Conservation (phyloP, 2,888 invertebrate genomes). For the Diaprepes abbreviatus region DNA sequence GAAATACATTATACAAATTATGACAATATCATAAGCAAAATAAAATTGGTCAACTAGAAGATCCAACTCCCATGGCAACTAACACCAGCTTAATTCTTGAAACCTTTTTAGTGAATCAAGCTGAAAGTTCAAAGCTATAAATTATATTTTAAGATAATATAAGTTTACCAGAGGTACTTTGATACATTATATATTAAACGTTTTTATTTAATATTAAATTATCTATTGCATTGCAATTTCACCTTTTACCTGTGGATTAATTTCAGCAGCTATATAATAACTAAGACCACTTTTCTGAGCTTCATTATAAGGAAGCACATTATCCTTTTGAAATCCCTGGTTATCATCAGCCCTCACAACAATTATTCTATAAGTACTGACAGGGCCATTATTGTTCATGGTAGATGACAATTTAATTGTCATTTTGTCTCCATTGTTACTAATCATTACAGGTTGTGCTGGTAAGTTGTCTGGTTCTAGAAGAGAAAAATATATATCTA, state of each 20-base stretch:
- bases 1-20: too few relatives aligned
- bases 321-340: constrained; percentile 75
- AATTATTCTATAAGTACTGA: constrained; percentile 81
- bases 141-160: too few relatives aligned
- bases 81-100: too few relatives aligned
- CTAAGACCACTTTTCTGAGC: constrained; percentile 78
- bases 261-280: constrained; percentile 88
- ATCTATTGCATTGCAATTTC: too few relatives aligned
- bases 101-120: too few relatives aligned
- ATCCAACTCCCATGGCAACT: too few relatives aligned
- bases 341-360: constrained; percentile 77
- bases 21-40: too few relatives aligned
- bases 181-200: too few relatives aligned
- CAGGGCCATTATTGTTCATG: constrained; percentile 83
- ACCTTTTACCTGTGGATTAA: constrained; percentile 73
- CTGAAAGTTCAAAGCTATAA: too few relatives aligned
- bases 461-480: constrained; percentile 78
- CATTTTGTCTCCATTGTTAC: constrained; percentile 74
- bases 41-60: too few relatives aligned
- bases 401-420: constrained; percentile 78
- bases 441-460: constrained; percentile 75
- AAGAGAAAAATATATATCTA: constrained; percentile 21
- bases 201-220: too few relatives aligned
- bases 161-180: too few relatives aligned
- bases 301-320: constrained; percentile 76